Evolutionary conservation across 2,797 vertebrate genomes (phyloP), one percentile per base, ranked within the genome.

Genomic region (Oreochromis grahami): DNA sequence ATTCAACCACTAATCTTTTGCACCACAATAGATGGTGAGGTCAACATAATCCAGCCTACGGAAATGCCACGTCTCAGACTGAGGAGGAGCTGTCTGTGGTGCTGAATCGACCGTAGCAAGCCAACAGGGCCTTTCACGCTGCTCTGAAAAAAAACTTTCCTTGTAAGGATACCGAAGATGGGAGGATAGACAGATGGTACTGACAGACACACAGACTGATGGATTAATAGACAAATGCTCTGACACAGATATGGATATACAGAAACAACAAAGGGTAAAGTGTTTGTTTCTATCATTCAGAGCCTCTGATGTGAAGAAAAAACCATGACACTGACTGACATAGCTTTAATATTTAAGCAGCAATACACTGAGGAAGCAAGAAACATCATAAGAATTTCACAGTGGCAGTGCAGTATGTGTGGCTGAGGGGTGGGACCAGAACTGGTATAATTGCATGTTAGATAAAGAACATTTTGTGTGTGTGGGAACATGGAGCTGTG

Each of bases 81-180:
- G 78, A 74, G 41, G 82, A 82, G 32, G 78, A 80, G 88, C 95
- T 96, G 92, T 93, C 94, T 87, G 0, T 19, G 91, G 94, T 95
- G 89, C 94, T 95, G 93, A 92, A 94, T 50, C 79, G 5, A 84
- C 83, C 26, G 65, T 88, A 76, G 81, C 4, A 19, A 85, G 77
- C 63, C 17, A 6, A 55, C 29, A n/a, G 41, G 11, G 50, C 51
- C 9, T 4, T n/a, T 6, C 3, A n/a, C 5, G 26, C 78, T 51
- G 83, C 81, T 84, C 81, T 68, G 52, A 79, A 80, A 78, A 80
- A 79, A 88, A 82, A 63, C 38, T 72, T 13, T 77, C 24, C 72
- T 70, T 68, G 21, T 74, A 83, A 68, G 82, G 41, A 72, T 60
- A 79, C 76, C 1, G 50, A 38, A 17, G 79, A 63, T 7, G 29